Conservation (phyloP, 1,140 invertebrate species). For the Pantala flavescens region DNA sequence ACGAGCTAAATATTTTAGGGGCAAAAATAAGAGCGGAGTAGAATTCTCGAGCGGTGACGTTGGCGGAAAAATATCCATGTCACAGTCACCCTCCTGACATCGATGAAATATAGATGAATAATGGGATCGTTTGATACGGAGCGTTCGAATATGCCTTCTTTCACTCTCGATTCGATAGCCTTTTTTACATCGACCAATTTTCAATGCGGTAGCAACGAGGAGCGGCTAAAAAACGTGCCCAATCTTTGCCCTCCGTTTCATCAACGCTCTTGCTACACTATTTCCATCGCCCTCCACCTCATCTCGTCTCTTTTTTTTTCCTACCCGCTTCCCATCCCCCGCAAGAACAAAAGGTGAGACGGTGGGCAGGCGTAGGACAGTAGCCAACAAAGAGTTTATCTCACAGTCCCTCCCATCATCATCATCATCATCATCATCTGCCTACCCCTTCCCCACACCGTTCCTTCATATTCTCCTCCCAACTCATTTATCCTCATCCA, state of each 20-base stretch:
- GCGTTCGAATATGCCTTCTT: slow-evolving; percentile 30
- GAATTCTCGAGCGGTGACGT: no score
- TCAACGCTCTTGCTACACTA: slow-evolving; percentile 22
- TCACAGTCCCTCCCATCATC: background rate
- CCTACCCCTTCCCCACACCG: background rate
- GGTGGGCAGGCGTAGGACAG: slow-evolving; percentile 27
- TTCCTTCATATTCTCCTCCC: background rate
- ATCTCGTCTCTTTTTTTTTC: slow-evolving; percentile 15
- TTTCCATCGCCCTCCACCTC: slow-evolving; percentile 17
- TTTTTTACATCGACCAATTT: slow-evolving; percentile 20
- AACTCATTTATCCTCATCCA: background rate
- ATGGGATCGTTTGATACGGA: background rate
- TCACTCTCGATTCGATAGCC: slow-evolving; percentile 35
- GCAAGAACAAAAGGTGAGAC: slow-evolving; percentile 17
- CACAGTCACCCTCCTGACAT: background rate
- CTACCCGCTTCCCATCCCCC: slow-evolving; percentile 20
- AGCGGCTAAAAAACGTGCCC: slow-evolving; percentile 27
- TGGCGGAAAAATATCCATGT: background rate
- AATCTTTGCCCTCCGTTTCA: slow-evolving; percentile 20
- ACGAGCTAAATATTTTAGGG: no score
- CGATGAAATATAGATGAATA: background rate
- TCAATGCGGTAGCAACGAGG: slow-evolving; percentile 20
- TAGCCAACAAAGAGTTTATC: slow-evolving; percentile 24
- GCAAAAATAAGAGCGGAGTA: no score
- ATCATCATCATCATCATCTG: background rate